A percentile compares a stretch with the other conserved stretches of the same genome.
Conservation (phyloP, 2,888 invertebrate species). For the Acronicta alni region DNA sequence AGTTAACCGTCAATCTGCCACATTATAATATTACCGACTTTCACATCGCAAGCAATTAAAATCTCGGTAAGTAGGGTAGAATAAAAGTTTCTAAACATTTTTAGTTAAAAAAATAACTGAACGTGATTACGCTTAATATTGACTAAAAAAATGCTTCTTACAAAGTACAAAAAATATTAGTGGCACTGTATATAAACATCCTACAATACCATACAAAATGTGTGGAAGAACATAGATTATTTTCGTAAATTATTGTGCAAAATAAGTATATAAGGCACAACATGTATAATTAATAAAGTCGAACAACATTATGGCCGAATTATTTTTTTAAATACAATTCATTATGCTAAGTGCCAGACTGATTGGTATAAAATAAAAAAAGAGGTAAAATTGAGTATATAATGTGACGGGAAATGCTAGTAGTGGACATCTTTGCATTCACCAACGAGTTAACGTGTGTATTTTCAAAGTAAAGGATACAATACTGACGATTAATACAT, state of each 20-base stretch:
- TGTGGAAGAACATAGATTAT: slow-evolving; percentile 49
- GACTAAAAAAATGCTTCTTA: slow-evolving; percentile 83
- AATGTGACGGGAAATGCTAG: slow-evolving; percentile 29
- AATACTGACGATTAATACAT: slow-evolving; percentile 77
- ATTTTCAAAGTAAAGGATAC: slow-evolving; percentile 60
- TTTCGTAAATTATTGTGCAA: slow-evolving; percentile 76
- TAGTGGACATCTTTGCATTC: slow-evolving; percentile 38
- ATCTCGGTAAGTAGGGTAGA: slow-evolving; percentile 68
- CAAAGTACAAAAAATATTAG: slow-evolving; percentile 67
- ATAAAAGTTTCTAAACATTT: slow-evolving; percentile 67
- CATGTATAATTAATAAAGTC: slow-evolving; percentile 56
- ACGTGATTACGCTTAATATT: slow-evolving; percentile 73
- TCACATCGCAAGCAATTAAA: slow-evolving; percentile 65
- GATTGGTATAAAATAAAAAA: slow-evolving; percentile 38
- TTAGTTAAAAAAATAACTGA: slow-evolving; percentile 69
- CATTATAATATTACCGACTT: slow-evolving; percentile 66
- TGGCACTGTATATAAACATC: slow-evolving; percentile 81
- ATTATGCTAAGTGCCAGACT: slow-evolving; percentile 50
- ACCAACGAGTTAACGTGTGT: slow-evolving; percentile 23
- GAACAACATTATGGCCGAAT: slow-evolving; percentile 57
- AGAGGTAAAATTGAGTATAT: slow-evolving; percentile 51
- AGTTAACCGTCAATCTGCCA: slow-evolving; percentile 76
- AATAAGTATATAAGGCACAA: slow-evolving; percentile 75
- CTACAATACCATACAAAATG: slow-evolving; percentile 51
- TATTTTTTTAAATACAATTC: slow-evolving; percentile 47